These are phyloP conservation scores for Palythoa grandiflora DNA, from an alignment of 92 coral and sea anemone species.

Conservation along the genomic window DNA sequence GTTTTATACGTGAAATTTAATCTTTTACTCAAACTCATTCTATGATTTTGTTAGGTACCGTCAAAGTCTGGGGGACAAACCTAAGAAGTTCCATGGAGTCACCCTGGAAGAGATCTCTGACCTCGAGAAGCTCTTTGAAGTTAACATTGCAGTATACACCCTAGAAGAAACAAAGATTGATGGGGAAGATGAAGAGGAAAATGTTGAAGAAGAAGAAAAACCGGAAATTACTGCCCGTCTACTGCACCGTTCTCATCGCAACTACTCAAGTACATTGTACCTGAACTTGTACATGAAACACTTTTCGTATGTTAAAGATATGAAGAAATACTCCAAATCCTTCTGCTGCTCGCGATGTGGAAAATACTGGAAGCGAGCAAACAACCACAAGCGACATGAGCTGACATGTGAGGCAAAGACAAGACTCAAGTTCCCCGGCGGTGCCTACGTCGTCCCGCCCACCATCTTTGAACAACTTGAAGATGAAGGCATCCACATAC, in stretches of 20 bases:
- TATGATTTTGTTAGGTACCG: no score
- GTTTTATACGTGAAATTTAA: no score
- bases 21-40: no score
- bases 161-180: conserved; percentile 34
- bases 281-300: conserved; percentile 44
- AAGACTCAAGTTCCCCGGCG: conserved; percentile 59
- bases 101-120: no score
- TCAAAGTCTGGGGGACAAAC: no score
- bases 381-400: conserved; percentile 35
- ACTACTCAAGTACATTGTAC: conserved; percentile 46
- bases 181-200: background rate
- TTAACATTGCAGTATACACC: no score
- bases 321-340: conserved; percentile 47
- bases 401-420: conserved; percentile 55
- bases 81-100: no score
- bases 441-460: conserved; percentile 28
- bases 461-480: conserved; percentile 50
- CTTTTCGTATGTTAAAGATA: conserved; percentile 30
- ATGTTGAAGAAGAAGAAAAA: background rate
- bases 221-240: background rate
- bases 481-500: conserved; percentile 57
- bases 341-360: conserved; percentile 60
- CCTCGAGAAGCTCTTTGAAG: no score
- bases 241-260: conserved; percentile 17
- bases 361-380: conserved; percentile 53